Conservation (phyloP, 2,797 vertebrate genomes). For the Tolypeutes matacus region DNA sequence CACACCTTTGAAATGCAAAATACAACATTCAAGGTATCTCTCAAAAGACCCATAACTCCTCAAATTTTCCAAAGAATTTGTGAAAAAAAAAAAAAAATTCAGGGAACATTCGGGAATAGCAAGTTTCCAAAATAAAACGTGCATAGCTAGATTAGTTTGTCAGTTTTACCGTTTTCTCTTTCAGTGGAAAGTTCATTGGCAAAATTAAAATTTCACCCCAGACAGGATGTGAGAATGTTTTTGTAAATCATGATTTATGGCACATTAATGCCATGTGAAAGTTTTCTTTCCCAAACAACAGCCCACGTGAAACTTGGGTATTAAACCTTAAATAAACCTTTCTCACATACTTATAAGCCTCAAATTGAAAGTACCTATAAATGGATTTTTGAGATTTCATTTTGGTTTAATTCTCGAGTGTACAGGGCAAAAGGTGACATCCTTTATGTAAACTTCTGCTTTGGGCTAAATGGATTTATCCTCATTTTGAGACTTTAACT, state of each 20-base stretch:
- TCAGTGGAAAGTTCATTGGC: constrained; percentile 63
- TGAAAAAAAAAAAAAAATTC: constrained; percentile 66
- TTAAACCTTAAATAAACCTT: constrained; percentile 57
- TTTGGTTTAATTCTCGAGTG: constrained; percentile 53
- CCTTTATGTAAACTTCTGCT: constrained; percentile 60
- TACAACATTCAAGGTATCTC: constrained; percentile 60
- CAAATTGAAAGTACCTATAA: constrained; percentile 50
- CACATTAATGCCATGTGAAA: constrained; percentile 69
- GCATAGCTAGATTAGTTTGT: constrained; percentile 19
- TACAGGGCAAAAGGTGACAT: constrained; percentile 39
- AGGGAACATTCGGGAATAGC: constrained; percentile 63
- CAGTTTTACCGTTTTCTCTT: constrained; percentile 68
- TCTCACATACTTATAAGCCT: constrained; percentile 43
- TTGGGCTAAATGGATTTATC: constrained; percentile 10
- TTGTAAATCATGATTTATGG: constrained; percentile 66
- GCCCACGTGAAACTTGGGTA: constrained; percentile 54
- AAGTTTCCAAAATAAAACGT: constrained; percentile 71
- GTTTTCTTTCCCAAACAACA: constrained; percentile 62
- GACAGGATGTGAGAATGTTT: constrained; percentile 70
- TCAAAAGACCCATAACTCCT: constrained; percentile 53
- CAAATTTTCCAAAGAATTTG: constrained; percentile 63
- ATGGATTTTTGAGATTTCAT: constrained; percentile 34
- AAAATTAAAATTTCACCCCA: constrained; percentile 63
- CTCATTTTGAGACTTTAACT: constrained; percentile 18
- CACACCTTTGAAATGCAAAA: constrained; percentile 48